Evolutionary conservation across 2,888 invertebrate genomes (phyloP).

Genomic region (Sclerodermus sp.): DNA sequence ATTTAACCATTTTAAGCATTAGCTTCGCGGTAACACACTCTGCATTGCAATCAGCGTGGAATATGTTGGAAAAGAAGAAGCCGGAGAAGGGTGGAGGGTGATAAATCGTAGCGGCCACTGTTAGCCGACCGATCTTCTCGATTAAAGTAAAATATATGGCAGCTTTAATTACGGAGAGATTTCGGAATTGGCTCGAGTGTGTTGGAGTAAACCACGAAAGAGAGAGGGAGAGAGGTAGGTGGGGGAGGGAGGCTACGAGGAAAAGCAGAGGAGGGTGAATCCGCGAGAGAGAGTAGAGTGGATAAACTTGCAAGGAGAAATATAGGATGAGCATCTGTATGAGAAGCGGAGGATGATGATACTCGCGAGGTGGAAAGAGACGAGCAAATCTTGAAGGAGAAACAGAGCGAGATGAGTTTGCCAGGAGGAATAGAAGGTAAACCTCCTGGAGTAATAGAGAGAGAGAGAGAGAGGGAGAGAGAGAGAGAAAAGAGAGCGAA

Average conservation of each 20-base stretch:
- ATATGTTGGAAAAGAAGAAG: no score
- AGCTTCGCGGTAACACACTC: no score
- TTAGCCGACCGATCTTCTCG: slow-evolving; percentile 42
- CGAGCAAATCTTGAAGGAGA: not conserved
- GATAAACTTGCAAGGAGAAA: no score
- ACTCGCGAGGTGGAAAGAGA: no score
- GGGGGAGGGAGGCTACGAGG: slow-evolving; percentile 18
- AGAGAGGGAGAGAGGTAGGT: slow-evolving; percentile 18
- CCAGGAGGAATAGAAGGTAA: not conserved
- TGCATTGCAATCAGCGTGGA: no score
- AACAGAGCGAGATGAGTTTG: not conserved
- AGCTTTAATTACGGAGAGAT: slow-evolving; percentile 49
- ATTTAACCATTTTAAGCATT: no score
- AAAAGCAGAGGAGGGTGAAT: slow-evolving; percentile 6
- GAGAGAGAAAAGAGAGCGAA: slow-evolving; percentile 6
- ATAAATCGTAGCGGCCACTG: slow-evolving; percentile 43
- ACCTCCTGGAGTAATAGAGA: not conserved
- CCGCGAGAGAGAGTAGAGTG: not conserved
- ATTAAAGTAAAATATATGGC: slow-evolving; percentile 53
- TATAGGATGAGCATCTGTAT: no score
- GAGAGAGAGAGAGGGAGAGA: no score
- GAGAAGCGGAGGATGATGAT: no score
- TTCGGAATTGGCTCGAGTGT: slow-evolving; percentile 29
- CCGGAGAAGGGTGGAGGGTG: no score
- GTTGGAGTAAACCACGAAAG: slow-evolving; percentile 18